Evolutionary conservation across 1,140 invertebrate species (phyloP).

Genomic region (Leptinotarsa lineolata): DNA sequence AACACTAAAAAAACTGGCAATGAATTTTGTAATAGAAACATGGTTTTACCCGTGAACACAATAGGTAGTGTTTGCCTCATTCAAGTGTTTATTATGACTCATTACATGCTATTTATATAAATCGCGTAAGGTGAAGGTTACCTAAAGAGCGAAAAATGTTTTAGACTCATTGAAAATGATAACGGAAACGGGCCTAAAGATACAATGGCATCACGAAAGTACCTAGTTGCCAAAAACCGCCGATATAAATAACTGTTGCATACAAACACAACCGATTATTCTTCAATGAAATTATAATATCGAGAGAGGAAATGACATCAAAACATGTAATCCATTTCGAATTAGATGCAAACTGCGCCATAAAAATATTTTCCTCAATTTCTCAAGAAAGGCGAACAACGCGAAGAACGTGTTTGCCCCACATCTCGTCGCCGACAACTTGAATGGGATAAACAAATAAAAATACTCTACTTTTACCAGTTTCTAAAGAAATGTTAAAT

Average conservation of each 20-base stretch:
- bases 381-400: not conserved
- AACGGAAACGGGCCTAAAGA: not conserved
- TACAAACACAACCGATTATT: not conserved
- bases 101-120: not conserved
- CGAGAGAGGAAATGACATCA: not conserved
- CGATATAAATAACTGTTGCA: not conserved
- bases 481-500: too few species aligned
- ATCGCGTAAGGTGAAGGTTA: conserved; percentile 5
- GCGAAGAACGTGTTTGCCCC: not conserved
- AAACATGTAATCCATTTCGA: not conserved
- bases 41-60: too few species aligned
- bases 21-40: too few species aligned
- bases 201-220: not conserved
- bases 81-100: not conserved
- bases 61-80: not conserved
- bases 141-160: not conserved
- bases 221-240: conserved; percentile 11
- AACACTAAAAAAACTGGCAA: too few species aligned
- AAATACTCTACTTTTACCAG: too few species aligned
- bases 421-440: not conserved
- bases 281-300: too few species aligned
- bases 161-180: not conserved
- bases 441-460: conserved; percentile 2
- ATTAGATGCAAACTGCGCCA: not conserved
- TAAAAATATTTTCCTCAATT: not conserved